Conservation (phyloP, 2,113 vertebrate species). For the Catagonus wagneri region DNA sequence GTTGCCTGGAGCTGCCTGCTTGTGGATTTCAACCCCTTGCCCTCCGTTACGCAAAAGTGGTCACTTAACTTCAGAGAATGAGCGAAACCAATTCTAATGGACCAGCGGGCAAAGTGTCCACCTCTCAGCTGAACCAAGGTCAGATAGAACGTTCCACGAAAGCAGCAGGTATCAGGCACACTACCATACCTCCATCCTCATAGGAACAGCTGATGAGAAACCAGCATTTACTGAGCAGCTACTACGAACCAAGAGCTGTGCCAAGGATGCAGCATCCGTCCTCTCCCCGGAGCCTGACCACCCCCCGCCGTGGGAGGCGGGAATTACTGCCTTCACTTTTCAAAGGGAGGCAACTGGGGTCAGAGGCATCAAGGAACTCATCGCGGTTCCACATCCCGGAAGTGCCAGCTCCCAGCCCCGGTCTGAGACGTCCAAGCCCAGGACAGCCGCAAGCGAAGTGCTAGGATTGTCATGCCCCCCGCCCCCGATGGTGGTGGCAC, state of each 20-base stretch:
- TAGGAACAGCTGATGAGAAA: neutral
- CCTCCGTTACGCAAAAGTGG: neutral
- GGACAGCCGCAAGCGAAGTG: neutral
- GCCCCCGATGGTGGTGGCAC: neutral
- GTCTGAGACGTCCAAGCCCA: neutral
- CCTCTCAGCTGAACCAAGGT: neutral
- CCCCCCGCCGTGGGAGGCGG: neutral
- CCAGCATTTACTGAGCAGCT: neutral
- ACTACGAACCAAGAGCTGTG: neutral
- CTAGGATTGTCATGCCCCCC: neutral
- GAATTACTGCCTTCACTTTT: neutral
- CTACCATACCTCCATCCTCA: neutral
- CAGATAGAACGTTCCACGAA: neutral
- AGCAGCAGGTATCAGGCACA: neutral
- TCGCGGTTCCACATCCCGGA: neutral
- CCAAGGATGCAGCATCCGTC: neutral
- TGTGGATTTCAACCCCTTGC: neutral
- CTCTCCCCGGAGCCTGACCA: neutral
- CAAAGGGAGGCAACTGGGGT: neutral
- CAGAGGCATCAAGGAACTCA: neutral
- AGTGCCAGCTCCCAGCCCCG: neutral
- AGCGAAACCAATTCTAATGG: neutral
- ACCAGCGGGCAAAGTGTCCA: neutral
- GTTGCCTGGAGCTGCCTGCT: neutral
- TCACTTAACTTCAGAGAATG: neutral